A percentile compares a stretch with the other conserved stretches of the same genome.
Conservation (phyloP, 2,113 vertebrate species). For the Bufo gargarizans region DNA sequence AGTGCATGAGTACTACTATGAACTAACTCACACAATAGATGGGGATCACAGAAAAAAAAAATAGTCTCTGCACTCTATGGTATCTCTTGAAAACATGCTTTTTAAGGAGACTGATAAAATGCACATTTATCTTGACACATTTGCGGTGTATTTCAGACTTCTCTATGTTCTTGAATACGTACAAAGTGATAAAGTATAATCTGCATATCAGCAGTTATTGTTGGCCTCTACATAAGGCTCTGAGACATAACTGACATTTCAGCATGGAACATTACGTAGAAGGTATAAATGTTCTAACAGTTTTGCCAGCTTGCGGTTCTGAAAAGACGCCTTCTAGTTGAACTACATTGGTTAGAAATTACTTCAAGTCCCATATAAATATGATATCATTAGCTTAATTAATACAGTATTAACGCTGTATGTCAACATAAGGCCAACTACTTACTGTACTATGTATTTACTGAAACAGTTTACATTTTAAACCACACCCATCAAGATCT, state of each 20-base stretch:
- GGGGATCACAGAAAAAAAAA: neutral
- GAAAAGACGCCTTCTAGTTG: constrained; percentile 52
- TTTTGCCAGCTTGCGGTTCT: neutral
- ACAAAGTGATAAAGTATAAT: constrained; percentile 63
- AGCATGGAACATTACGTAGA: constrained; percentile 35
- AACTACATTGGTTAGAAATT: constrained; percentile 42
- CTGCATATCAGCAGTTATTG: constrained; percentile 60
- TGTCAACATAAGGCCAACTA: neutral
- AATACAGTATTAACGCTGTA: neutral
- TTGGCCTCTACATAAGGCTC: constrained; percentile 56
- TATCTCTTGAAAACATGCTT: constrained; percentile 28
- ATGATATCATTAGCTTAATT: neutral
- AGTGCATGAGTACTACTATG: neutral
- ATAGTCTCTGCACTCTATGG: neutral
- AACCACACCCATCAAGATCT: too few relatives aligned
- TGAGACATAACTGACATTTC: constrained; percentile 59
- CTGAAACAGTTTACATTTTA: too few relatives aligned
- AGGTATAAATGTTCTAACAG: neutral
- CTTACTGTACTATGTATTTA: neutral
- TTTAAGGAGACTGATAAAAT: constrained; percentile 50
- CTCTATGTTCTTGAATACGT: constrained; percentile 41
- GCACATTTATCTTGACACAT: constrained; percentile 15
- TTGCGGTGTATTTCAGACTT: neutral
- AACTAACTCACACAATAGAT: neutral
- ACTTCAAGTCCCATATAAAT: constrained; percentile 11